phyloP scores from a whole-genome alignment of 2,113 vertebrate species.

The Illadopsis cleaveri region DNA sequence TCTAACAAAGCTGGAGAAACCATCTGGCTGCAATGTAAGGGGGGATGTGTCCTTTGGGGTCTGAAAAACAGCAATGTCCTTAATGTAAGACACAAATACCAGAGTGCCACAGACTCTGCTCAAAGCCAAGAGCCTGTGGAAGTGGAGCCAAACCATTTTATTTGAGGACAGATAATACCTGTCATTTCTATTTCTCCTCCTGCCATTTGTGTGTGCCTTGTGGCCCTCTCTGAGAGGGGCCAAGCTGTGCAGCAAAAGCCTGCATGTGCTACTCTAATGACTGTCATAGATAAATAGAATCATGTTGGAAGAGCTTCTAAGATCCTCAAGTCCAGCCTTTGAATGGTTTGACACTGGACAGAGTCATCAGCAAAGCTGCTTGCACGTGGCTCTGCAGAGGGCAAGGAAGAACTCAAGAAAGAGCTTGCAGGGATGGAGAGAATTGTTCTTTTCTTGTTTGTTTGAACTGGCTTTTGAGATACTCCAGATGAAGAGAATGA shows the following conservation, averaged over 20 bases:
- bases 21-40: not conserved
- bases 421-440: too few species aligned
- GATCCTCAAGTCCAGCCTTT: not conserved
- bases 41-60: not conserved
- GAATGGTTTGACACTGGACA: too few species aligned
- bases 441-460: not conserved
- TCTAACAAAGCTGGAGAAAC: not conserved
- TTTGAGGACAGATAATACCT: not conserved
- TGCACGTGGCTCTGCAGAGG: not conserved
- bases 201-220: not conserved
- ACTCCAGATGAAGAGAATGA: not conserved
- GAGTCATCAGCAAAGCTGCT: not conserved
- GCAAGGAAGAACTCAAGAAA: not conserved
- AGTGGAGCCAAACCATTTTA: not conserved
- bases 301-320: not conserved
- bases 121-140: not conserved
- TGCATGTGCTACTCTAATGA: not conserved
- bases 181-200: not conserved
- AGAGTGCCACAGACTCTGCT: not conserved
- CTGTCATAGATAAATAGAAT: not conserved
- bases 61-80: not conserved
- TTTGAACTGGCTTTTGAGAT: not conserved
- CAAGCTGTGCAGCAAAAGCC: not conserved
- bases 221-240: not conserved
- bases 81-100: not conserved